Evolutionary conservation across 1,140 invertebrate genomes (phyloP).

Genomic region (Lepidurus apus): DNA sequence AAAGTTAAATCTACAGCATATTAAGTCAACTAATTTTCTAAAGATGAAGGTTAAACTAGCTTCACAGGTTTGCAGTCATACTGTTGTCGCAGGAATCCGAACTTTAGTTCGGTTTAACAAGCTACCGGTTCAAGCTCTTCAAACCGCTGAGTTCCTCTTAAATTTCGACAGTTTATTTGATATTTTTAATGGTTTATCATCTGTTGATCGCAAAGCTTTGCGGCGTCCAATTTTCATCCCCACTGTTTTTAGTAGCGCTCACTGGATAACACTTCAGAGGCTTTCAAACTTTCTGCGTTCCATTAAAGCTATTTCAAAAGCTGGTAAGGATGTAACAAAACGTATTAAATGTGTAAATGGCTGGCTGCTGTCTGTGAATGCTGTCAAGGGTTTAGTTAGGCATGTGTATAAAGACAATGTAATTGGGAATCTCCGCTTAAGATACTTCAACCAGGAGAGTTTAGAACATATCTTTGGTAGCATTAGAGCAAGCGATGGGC

Average conservation of each 20-base stretch:
- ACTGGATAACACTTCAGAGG: neutral
- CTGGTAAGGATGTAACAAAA: too few relatives aligned
- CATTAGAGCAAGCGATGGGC: neutral
- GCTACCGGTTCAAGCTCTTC: conserved; percentile 25
- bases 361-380: too few relatives aligned
- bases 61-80: conserved; percentile 32
- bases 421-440: neutral
- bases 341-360: too few relatives aligned
- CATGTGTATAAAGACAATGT: too few relatives aligned
- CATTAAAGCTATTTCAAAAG: neutral
- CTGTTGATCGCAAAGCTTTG: neutral
- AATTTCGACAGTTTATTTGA: conserved; percentile 34
- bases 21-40: conserved; percentile 23
- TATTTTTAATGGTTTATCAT: conserved; percentile 30
- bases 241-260: too few relatives aligned
- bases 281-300: neutral
- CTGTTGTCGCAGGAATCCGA: conserved; percentile 32
- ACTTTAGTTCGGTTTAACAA: conserved; percentile 10
- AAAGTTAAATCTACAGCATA: conserved; percentile 32
- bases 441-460: neutral
- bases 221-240: neutral
- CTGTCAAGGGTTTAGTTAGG: too few relatives aligned
- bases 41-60: conserved; percentile 34
- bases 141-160: conserved; percentile 34
- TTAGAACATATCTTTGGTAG: neutral